These are phyloP conservation scores for Heliconius charithonia DNA, from an alignment of 2,888 invertebrate species.

Conservation along the genomic window DNA sequence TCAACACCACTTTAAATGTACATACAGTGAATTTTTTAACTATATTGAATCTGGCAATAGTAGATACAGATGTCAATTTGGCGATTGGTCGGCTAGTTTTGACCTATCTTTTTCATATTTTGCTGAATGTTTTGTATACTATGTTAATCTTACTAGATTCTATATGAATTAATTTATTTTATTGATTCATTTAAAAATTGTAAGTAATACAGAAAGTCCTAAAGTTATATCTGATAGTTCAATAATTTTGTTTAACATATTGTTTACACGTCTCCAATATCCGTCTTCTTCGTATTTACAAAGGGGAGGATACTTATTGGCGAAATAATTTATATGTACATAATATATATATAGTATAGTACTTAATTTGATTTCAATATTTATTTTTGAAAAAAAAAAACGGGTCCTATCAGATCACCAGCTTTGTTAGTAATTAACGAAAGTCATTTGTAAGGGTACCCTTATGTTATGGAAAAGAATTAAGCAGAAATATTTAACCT, in stretches of 20 bases:
- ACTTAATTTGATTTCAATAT: neutral
- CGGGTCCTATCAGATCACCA: neutral
- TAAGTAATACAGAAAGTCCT: constrained; percentile 58
- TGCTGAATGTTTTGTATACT: constrained; percentile 69
- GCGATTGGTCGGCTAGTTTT: constrained; percentile 66
- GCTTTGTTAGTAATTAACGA: neutral
- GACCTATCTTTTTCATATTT: constrained; percentile 64
- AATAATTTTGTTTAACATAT: constrained; percentile 54
- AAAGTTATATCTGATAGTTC: constrained; percentile 29
- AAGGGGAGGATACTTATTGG: constrained; percentile 74
- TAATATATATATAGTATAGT: constrained; percentile 20
- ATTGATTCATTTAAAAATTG: constrained; percentile 58
- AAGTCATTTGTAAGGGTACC: constrained; percentile 20
- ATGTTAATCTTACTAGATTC: constrained; percentile 68
- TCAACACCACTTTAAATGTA: too few species aligned
- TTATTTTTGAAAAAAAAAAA: neutral
- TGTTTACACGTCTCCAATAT: constrained; percentile 80
- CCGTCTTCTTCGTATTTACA: constrained; percentile 70
- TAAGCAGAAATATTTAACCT: neutral
- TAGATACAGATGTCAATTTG: constrained; percentile 56
- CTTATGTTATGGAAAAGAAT: constrained; percentile 5
- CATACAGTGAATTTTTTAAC: too few species aligned
- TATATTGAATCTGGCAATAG: constrained; percentile 14
- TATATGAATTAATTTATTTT: constrained; percentile 63
- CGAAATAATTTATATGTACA: constrained; percentile 30